phyloP scores from a whole-genome alignment of 2,113 vertebrate genomes.

The Gobius niger region DNA sequence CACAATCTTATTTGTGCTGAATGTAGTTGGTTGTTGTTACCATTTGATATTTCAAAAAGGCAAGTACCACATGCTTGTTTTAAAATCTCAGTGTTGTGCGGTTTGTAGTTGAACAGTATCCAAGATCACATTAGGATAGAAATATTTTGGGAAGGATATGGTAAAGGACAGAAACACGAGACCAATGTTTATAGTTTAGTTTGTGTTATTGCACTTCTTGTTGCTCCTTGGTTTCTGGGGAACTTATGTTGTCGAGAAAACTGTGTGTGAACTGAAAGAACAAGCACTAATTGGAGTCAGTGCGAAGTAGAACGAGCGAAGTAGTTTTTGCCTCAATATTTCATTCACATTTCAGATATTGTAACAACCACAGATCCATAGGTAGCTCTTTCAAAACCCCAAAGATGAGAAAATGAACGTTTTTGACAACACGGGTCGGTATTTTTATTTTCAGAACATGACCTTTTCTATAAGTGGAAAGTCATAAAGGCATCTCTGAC shows the following conservation, averaged over 20 bases:
- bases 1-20: neutral
- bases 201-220: neutral
- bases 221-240: neutral
- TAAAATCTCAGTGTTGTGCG: neutral
- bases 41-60: neutral
- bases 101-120: constrained; percentile 3
- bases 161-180: neutral
- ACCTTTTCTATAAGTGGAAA: neutral
- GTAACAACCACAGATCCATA: too few relatives aligned
- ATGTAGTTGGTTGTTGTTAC: neutral
- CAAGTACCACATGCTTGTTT: constrained; percentile 1
- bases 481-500: neutral
- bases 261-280: too few relatives aligned
- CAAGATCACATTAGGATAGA: neutral
- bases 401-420: neutral
- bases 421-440: neutral
- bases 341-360: too few relatives aligned
- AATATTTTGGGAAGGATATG: neutral
- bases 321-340: too few relatives aligned
- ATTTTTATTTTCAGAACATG: neutral
- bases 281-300: too few relatives aligned
- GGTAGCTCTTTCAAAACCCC: too few relatives aligned
- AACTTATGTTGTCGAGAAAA: neutral
- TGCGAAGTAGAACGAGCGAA: too few relatives aligned
- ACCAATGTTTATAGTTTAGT: neutral